Percentiles rank a stretch among this genome's conserved stretches.
Evolutionary conservation across 1,140 invertebrate genomes (phyloP).

Genomic region (Yoshiicerus persimilis): DNA sequence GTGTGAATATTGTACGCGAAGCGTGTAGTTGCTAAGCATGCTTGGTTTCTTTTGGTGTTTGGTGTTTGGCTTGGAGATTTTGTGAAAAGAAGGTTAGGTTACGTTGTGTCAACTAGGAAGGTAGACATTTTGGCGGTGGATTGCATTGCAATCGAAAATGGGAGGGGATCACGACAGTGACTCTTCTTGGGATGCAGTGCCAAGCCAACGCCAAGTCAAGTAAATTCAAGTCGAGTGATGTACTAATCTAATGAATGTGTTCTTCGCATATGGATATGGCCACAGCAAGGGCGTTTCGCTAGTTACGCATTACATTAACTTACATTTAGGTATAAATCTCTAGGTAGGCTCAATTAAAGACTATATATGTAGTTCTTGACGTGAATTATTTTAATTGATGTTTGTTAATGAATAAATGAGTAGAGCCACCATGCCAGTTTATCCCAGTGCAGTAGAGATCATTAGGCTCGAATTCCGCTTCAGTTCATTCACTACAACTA

Average conservation of each 20-base stretch:
- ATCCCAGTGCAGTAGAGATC: not conserved
- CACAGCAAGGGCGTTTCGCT: not conserved
- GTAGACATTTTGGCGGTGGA: slow-evolving; percentile 17
- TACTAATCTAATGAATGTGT: not conserved
- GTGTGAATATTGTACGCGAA: too few relatives aligned
- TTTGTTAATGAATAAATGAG: not conserved
- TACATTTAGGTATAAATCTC: not conserved
- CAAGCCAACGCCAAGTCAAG: too few relatives aligned
- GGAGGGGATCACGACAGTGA: not conserved
- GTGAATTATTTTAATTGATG: not conserved
- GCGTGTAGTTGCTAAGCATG: not conserved
- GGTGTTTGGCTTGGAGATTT: not conserved
- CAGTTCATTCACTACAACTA: not conserved
- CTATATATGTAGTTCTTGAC: not conserved
- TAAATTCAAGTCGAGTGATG: too few relatives aligned
- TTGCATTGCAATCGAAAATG: not conserved
- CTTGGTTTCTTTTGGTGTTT: not conserved
- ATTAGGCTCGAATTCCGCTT: not conserved
- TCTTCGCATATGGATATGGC: not conserved
- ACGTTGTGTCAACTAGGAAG: slow-evolving; percentile 1
- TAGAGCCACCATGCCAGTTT: too few relatives aligned
- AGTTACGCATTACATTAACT: not conserved
- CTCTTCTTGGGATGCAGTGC: not conserved
- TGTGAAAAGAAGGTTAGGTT: not conserved
- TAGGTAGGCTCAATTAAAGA: not conserved